These are phyloP conservation scores for Triplophysa bombifrons DNA, from an alignment of 2,797 vertebrate genomes.

Conservation along the genomic window DNA sequence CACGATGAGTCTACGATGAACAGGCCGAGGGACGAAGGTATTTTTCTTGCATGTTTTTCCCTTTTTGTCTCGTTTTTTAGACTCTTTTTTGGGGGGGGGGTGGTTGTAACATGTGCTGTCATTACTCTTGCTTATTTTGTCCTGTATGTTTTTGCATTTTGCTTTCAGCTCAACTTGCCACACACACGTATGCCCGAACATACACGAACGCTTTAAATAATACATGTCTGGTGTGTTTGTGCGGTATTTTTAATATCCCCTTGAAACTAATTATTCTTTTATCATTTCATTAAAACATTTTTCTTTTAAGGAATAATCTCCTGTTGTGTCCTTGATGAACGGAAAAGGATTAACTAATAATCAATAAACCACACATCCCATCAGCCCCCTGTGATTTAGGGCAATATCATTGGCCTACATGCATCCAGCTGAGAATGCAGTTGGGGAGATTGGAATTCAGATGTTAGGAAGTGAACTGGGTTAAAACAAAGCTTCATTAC, in stretches of 20 bases:
- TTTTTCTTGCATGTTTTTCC: slow-evolving; percentile 78
- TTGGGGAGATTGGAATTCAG: background rate
- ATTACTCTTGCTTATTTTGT: slow-evolving; percentile 40
- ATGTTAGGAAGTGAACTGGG: background rate
- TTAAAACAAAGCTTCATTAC: background rate
- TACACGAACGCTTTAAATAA: slow-evolving; percentile 17
- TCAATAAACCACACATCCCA: slow-evolving; percentile 46
- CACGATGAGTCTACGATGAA: slow-evolving; percentile 90
- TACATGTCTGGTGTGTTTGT: slow-evolving; percentile 22
- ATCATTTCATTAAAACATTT: slow-evolving; percentile 19
- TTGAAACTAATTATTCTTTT: slow-evolving; percentile 15
- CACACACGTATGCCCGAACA: background rate
- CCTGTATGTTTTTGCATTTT: slow-evolving; percentile 37
- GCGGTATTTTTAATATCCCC: slow-evolving; percentile 20
- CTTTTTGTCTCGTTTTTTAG: slow-evolving; percentile 64
- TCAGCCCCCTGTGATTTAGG: slow-evolving; percentile 40
- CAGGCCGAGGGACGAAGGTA: slow-evolving; percentile 93
- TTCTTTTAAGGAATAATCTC: slow-evolving; percentile 31
- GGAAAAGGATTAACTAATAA: slow-evolving; percentile 26
- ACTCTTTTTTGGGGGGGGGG: slow-evolving; percentile 48
- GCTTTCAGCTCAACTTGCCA: slow-evolving; percentile 31
- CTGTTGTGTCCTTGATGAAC: slow-evolving; percentile 28
- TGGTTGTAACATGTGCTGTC: slow-evolving; percentile 21
- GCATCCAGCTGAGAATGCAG: slow-evolving; percentile 19
- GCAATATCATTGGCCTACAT: slow-evolving; percentile 33